Base-by-base conservation (phyloP, 1,140 invertebrate genomes). In the Drosophila nigromelanica region DNA sequence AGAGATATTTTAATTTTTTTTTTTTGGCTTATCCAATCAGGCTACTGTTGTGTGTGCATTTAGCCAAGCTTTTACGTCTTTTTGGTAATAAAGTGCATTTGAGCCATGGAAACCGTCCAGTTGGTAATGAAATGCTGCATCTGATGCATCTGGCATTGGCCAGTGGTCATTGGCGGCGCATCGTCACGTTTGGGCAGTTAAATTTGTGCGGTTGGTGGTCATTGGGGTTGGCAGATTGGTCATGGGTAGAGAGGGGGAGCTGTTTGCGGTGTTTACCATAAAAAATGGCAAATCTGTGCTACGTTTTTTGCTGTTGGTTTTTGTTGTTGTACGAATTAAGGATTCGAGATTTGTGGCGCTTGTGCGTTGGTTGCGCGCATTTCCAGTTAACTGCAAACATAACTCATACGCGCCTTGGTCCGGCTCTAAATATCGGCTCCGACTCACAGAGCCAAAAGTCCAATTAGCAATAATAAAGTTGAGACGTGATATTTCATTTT, bases 401-500 rank as follows among this genome's bases (percentile, higher is more conserved):
- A 89, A 89, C 85, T 89, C 83, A 89, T 89, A 89, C 83, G 83
- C 85, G 71, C 62, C 78, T 66, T 78, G 68, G 78, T 60, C 64
- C 56, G 27, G 45, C 76, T 69, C 81, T 82, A 78, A 82, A 69
- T 27, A 27, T 27, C 27, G 27, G 27, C 27, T 1, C 11, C 48
- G 27, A n/a, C 27, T 27, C 27, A 8, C 21, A 10, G 50, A 4
- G 15, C 39, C 24, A 10, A 24, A 18, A 51, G 43, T 56, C 83
- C 83, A 89, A 89, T 89, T 89, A 89, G 83, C 85, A 87, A 89
- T 89, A 89, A 89, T 89, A 89, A 89, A 89, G 83, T 75, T 89
- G 83, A 89, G 85, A 89, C 83, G 83, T 89, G 83, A 89, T 89
- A 89, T 89, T 89, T 89, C 87, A 89, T 89, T 89, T 89, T 68